phyloP scores from a whole-genome alignment of 2,797 vertebrate genomes.

The Macrochelys suwanniensis region DNA sequence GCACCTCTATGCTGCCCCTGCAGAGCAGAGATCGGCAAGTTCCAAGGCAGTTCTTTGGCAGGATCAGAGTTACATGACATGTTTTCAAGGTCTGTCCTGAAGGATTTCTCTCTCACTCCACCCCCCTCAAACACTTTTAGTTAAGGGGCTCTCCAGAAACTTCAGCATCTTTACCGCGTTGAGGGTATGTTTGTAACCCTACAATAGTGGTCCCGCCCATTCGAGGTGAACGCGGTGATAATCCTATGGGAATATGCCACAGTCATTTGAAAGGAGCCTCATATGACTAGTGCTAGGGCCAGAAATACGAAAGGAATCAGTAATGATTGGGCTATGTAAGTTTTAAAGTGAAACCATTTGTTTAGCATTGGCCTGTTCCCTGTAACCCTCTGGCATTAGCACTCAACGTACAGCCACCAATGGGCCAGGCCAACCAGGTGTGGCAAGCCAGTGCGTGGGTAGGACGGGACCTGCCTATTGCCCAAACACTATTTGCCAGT shows the following conservation, averaged over 20 bases:
- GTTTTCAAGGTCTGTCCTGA: accelerated
- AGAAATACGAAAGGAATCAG: constrained; percentile 55
- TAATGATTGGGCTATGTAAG: not conserved
- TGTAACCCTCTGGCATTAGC: constrained; percentile 30
- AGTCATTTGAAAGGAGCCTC: not conserved
- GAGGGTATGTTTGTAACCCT: accelerated
- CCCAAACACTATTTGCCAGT: constrained; percentile 52
- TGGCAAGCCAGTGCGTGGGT: not conserved
- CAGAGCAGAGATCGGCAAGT: not conserved
- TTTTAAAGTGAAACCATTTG: constrained; percentile 28
- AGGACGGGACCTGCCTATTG: not conserved
- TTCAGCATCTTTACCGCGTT: accelerated
- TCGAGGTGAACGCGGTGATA: not conserved
- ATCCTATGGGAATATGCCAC: not conserved
- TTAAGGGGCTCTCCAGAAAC: not conserved
- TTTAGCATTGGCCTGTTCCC: constrained; percentile 30
- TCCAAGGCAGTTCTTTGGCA: accelerated
- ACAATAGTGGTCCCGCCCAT: not conserved
- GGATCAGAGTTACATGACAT: accelerated
- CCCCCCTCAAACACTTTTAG: accelerated
- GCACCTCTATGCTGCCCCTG: not conserved
- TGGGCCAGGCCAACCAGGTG: constrained; percentile 15
- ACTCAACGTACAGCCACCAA: not conserved
- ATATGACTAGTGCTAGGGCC: not conserved
- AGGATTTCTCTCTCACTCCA: not conserved